Evolutionary conservation across 2,113 vertebrate species (phyloP), one percentile per base, ranked within the genome.

Genomic region (Gymnorhina tibicen): DNA sequence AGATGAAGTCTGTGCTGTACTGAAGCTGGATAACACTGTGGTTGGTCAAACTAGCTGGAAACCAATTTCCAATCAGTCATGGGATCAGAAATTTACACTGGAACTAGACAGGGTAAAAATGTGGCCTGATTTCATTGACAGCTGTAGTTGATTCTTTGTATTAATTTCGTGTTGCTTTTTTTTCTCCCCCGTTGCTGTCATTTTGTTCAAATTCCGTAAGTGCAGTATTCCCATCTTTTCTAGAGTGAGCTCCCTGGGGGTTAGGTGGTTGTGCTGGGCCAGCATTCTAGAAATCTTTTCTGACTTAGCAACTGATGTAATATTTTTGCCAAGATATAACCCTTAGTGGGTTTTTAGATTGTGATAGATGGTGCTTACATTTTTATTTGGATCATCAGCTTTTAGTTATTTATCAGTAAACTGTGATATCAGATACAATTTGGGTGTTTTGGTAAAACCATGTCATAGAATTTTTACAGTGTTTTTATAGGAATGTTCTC

Each of bases 51-150:
- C 99, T 6, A 99, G 98, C 98, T 99, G 99, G 99, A 99, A 98
- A 96, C 98, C 99, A 4, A 98, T 99, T 98, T 99, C 99, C 85
- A 99, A 99, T 98, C 99, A 99, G 97, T 98, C 99, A 52, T 99
- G 99, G 99, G 99, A 99, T 97, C 99, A 99, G 98, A 99, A 99
- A 98, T 99, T 99, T 98, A 99, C 99, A 95, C 98, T 99, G 98
- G 99, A 99, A 97, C 98, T 99, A 93, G 99, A 99, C 98, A 98
- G 99, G 99, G 99, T 99, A 99, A 98, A 98, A 89, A 93, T 62
- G 69, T 39, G 78, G 30, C 42, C 72, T 92, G 86, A 49, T 37
- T 74, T 94, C 56, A 56, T 41, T 86, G 74, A 67, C 50, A 59
- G 19, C 42, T 74, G 20, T 28, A 30, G 16, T 74, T 3, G 4